A percentile compares a stretch with the other conserved stretches of the same genome.
Conservation (phyloP, 2,113 vertebrate genomes). For the Petrocephalus zakoni region DNA sequence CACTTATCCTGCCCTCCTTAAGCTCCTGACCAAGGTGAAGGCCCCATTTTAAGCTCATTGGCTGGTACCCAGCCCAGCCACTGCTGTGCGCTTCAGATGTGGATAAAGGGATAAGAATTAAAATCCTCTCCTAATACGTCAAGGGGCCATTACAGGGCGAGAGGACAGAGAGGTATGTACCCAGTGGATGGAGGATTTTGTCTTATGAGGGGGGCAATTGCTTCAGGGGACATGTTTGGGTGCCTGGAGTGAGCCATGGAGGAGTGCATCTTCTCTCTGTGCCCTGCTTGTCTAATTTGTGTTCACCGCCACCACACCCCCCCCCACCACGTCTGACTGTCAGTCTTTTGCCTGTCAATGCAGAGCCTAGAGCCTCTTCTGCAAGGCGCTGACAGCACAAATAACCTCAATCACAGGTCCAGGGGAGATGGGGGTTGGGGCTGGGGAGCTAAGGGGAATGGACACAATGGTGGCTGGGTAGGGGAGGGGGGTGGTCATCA, state of each 20-base stretch:
- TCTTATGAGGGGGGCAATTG: not conserved
- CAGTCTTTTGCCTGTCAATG: not conserved
- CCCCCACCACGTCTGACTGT: not conserved
- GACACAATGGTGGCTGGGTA: not conserved
- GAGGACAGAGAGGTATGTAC: not conserved
- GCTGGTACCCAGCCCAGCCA: not conserved
- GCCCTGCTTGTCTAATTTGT: constrained; percentile 12
- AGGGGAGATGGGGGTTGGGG: not conserved
- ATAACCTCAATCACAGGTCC: constrained; percentile 18
- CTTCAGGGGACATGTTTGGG: not conserved
- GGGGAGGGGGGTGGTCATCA: not conserved
- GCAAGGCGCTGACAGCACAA: constrained; percentile 7
- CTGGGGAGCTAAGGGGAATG: not conserved
- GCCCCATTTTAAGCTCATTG: not conserved
- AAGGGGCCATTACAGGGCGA: not conserved
- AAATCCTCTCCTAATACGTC: not conserved
- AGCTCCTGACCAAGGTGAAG: not conserved
- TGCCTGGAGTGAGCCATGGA: not conserved
- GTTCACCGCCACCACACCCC: not conserved
- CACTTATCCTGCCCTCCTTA: not conserved
- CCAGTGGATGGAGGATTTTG: not conserved
- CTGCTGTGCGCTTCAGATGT: not conserved
- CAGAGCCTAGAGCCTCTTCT: not conserved
- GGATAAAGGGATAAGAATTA: constrained; percentile 7
- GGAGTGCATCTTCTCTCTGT: not conserved